phyloP scores from a whole-genome alignment of 2,888 invertebrate genomes.

The Drosophila yooni region DNA sequence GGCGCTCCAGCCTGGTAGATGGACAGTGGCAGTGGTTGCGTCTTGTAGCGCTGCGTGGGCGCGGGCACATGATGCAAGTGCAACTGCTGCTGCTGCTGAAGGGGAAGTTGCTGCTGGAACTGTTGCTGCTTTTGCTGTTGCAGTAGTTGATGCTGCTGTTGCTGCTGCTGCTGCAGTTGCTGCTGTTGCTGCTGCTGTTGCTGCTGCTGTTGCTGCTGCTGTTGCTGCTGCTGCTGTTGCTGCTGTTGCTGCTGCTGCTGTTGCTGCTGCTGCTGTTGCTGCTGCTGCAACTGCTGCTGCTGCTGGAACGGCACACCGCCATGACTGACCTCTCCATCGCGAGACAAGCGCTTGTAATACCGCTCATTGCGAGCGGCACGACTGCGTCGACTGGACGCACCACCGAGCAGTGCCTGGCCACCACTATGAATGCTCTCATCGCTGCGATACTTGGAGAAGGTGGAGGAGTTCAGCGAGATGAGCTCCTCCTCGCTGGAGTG shows the following conservation, averaged over 20 bases:
- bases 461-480: conserved; percentile 89
- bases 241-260: conserved; percentile 63
- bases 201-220: conserved; percentile 62
- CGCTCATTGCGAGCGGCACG: conserved; percentile 92
- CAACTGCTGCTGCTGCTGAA: conserved; percentile 53
- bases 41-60: conserved; percentile 86
- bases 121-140: conserved; percentile 68
- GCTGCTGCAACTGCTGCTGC: conserved; percentile 64
- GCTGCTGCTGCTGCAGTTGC: conserved; percentile 58
- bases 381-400: conserved; percentile 87
- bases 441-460: conserved; percentile 89
- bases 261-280: conserved; percentile 65
- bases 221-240: conserved; percentile 69
- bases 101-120: conserved; percentile 41
- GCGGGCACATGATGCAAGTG: conserved; percentile 83
- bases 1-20: conserved; percentile 70
- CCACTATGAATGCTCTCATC: conserved; percentile 89
- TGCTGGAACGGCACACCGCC: conserved; percentile 74
- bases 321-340: conserved; percentile 87
- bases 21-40: conserved; percentile 85
- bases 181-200: conserved; percentile 62
- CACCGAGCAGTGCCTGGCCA: conserved; percentile 76
- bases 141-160: not conserved
- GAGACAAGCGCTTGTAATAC: conserved; percentile 90
- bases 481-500: conserved; percentile 83